Evolutionary conservation across 2,888 invertebrate species (phyloP), one percentile per base, ranked within the genome.

Genomic region (Magallana nippona): DNA sequence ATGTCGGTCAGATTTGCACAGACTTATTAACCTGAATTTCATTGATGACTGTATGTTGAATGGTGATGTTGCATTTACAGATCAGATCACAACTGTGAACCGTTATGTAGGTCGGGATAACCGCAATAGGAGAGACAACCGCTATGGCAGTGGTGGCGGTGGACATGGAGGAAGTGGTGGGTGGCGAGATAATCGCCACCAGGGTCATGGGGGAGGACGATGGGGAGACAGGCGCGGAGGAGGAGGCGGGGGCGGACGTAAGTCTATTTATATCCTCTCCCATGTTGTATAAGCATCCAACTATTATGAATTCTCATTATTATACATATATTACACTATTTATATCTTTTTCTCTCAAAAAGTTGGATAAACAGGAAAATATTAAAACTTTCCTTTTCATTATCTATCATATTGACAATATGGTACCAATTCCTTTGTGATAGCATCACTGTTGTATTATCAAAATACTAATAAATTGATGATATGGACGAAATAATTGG

Each of bases 111-210:
- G 84, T 55, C 80, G 81, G 27, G 81, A 79, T 77, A 80, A 80
- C 71, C 81, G 84, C 63, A 84, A 86, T 78, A 63, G 83, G 57
- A 55, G 82, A 58, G 87, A 86, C 71, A 82, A 84, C 19, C 79
- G 82, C 27, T 82, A 71, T 57, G 79, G 78, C 82, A 79, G 80
- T 78, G 82, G 82, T 44, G 78, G 84, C 22, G 82, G 86, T 77
- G 82, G 77, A 13, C 55, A 85, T 11, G 80, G 85, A 10, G 85
- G 89, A n/a, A 82, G 89, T n/a, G 56, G 81, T 57, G 81, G 87
- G 17, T 62, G 81, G 57, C 77, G 84, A 58, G 82, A 82, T 82
- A 44, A 84, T 27, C 78, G 81, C 3, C 32, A 55, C 62, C 55
- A 63, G 15, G 55, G 83, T 2, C 27, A 79, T 19, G 56, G 81